Percentiles rank a stretch among this genome's conserved stretches.
phyloP scores from a whole-genome alignment of 2,113 vertebrate species.

The Heloderma charlesbogerti region DNA sequence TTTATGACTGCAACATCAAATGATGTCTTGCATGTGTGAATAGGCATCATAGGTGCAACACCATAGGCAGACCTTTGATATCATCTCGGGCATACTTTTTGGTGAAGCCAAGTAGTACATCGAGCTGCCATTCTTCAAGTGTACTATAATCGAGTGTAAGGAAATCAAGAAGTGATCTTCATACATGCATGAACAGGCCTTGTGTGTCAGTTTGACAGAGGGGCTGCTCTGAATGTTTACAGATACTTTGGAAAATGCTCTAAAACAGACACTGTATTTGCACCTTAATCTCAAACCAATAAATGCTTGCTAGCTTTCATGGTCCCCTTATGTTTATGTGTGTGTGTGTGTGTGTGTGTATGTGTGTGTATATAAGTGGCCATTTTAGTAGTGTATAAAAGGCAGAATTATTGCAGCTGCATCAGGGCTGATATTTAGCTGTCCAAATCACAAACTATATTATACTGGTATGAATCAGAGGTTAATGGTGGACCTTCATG shows the following conservation, averaged over 20 bases:
- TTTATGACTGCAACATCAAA: neutral
- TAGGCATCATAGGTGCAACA: neutral
- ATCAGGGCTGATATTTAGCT: neutral
- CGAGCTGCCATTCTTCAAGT: neutral
- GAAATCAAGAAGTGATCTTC: neutral
- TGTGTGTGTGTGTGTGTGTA: too few relatives aligned
- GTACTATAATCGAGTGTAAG: neutral
- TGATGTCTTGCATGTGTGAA: neutral
- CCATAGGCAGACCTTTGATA: neutral
- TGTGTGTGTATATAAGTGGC: neutral
- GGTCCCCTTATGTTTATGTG: too few relatives aligned
- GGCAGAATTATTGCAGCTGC: neutral
- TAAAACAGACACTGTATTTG: neutral
- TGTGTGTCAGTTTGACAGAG: neutral
- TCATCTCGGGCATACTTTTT: neutral
- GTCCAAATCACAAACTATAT: slow-evolving; percentile 24
- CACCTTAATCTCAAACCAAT: neutral
- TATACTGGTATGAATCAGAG: neutral
- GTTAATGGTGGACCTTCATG: neutral
- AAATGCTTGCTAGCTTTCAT: neutral
- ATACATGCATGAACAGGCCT: neutral
- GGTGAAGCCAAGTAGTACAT: neutral
- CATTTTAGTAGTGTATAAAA: neutral
- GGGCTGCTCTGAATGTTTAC: neutral
- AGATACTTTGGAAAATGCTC: neutral